Evolutionary conservation across 92 coral and sea anemone species (phyloP), one percentile per base, ranked within the genome.

Genomic region (Ricordea florida): DNA sequence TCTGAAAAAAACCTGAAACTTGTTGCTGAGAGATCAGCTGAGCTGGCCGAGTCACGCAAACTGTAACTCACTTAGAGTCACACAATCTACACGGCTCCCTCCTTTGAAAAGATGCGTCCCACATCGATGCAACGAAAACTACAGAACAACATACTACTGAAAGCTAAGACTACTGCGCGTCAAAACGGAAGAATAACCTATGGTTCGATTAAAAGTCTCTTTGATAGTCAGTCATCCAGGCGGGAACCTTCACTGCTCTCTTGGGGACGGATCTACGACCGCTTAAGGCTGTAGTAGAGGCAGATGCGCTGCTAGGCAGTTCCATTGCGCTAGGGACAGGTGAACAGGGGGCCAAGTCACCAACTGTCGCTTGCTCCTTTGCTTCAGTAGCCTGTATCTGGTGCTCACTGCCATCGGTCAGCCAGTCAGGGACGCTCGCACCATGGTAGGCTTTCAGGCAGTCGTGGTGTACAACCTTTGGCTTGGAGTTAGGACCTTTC

Each of bases 391-490:
- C 48, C 18, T 24, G 53, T 24, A 10, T 2, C 2, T 46, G 25
- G 25, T 9, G 1, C 0, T 3, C 53, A 18, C 25, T 18, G 10
- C 79, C 69, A 30, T 48, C 42, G 28, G 42, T 17, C 40, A 79
- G 63, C 78, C 70, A 79, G 26, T n/a, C 34, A 44, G 37, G 61
- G 5, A 25, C 66, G 42, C 23, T 33, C 11, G 65, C 34, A 0
- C 85, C 79, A 6, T 57, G 43, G 69, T 78, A 78, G 4, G 69
- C 34, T 36, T 71, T 50, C 14, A 85, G 33, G n/a, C 79, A 35
- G 34, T 72, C 83, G 22, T 31, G 68, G 40, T 75, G 76, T 2
- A 87, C 74, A 20, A 69, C 81, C 10, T 57, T 52, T 28, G 84
- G 77, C 53, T 75, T 84, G 8, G 83, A 42, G n/a, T 22, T 41